A percentile compares a stretch with the other conserved stretches of the same genome.
phyloP scores from a whole-genome alignment of 2,797 vertebrate species.

The Microctenopoma steveboyesi region DNA sequence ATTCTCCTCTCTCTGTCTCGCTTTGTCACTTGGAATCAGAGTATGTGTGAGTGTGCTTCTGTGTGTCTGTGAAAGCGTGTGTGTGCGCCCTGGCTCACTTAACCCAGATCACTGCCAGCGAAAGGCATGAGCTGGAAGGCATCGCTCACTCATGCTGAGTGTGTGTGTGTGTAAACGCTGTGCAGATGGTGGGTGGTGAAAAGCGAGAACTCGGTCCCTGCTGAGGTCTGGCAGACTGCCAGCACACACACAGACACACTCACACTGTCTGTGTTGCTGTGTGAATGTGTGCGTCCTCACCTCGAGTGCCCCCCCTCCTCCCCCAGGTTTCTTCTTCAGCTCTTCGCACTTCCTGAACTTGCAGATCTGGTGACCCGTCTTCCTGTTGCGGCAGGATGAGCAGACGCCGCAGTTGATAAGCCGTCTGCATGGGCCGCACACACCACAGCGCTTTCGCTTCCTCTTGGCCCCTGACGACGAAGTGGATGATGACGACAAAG shows the following conservation, averaged over 20 bases:
- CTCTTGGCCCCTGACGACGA: slow-evolving; percentile 87
- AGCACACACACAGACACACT: slow-evolving; percentile 35
- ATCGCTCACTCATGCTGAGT: slow-evolving; percentile 58
- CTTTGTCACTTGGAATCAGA: slow-evolving; percentile 59
- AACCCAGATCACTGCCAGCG: slow-evolving; percentile 59
- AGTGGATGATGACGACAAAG: slow-evolving; percentile 55
- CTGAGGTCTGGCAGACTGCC: slow-evolving; percentile 63
- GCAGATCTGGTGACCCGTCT: slow-evolving; percentile 96
- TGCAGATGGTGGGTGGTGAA: slow-evolving; percentile 74
- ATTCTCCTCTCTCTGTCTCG: slow-evolving; percentile 39
- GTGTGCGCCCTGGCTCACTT: slow-evolving; percentile 59
- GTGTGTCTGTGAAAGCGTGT: slow-evolving; percentile 42
- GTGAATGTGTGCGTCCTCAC: slow-evolving; percentile 35
- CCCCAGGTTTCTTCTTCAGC: slow-evolving; percentile 93
- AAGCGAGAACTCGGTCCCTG: slow-evolving; percentile 58
- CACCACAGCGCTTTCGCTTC: slow-evolving; percentile 94
- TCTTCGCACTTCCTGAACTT: slow-evolving; percentile 90
- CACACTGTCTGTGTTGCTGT: slow-evolving; percentile 17
- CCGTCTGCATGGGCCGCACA: slow-evolving; percentile 92
- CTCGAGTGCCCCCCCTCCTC: slow-evolving; percentile 72
- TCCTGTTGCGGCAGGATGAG: slow-evolving; percentile 93
- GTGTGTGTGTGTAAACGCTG: slow-evolving; percentile 36
- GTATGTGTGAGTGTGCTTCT: slow-evolving; percentile 24
- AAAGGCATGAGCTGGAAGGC: slow-evolving; percentile 55
- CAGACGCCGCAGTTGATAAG: slow-evolving; percentile 95